These are phyloP conservation scores for Pseudachorutes palmiensis DNA, from an alignment of 1,140 invertebrate species.

Conservation along the genomic window DNA sequence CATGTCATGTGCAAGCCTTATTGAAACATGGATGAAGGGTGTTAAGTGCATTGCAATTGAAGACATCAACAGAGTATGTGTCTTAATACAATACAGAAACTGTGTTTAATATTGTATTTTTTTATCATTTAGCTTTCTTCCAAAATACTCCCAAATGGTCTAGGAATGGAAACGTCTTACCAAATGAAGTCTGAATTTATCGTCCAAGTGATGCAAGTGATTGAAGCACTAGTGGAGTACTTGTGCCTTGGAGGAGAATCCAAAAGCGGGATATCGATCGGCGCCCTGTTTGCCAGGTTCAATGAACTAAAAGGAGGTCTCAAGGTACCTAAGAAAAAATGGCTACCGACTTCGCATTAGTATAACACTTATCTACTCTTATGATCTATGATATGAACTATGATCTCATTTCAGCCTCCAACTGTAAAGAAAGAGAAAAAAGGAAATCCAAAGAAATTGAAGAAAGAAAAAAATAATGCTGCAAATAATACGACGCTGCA, in stretches of 20 bases:
- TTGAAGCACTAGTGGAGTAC: constrained; percentile 31
- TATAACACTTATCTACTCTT: not conserved
- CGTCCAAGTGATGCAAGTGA: constrained; percentile 25
- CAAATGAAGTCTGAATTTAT: constrained; percentile 3
- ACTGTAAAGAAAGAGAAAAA: constrained; percentile 14
- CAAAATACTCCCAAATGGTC: not conserved
- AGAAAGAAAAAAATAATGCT: constrained; percentile 13
- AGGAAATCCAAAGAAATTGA: constrained; percentile 1
- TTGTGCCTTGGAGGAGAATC: not conserved
- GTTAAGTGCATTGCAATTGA: not conserved
- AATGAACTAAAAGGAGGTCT: constrained; percentile 4
- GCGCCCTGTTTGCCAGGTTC: constrained; percentile 20
- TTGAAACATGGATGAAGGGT: not conserved
- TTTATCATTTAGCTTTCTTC: not conserved
- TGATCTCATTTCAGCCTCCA: not conserved
- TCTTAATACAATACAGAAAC: not conserved
- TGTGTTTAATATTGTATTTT: not conserved
- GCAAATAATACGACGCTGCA: not conserved
- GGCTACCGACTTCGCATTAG: no score
- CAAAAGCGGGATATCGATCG: not conserved
- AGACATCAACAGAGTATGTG: not conserved
- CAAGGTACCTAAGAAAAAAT: no score
- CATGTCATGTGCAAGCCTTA: constrained; percentile 3
- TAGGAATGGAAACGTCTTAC: not conserved
- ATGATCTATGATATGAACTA: not conserved